Percentiles rank a stretch among this genome's conserved stretches.
Conservation (phyloP, 2,797 vertebrate genomes). For the Macroramphosus scolopax region DNA sequence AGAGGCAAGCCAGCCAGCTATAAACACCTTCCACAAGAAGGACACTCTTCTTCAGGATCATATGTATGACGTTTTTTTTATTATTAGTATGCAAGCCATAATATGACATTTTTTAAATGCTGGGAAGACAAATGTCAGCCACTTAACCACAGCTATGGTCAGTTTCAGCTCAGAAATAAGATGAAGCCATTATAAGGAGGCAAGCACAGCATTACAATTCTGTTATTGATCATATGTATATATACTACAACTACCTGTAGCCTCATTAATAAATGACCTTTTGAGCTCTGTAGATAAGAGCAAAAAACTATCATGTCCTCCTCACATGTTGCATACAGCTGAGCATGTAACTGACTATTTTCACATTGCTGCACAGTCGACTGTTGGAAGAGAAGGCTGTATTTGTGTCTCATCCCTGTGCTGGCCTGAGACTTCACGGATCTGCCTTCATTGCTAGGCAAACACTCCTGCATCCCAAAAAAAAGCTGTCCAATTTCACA, state of each 20-base stretch:
- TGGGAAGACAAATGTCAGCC: background rate
- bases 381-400: too few relatives aligned
- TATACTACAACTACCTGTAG: too few relatives aligned
- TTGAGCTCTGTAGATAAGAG: too few relatives aligned
- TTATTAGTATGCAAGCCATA: constrained; percentile 8
- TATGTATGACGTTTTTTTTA: constrained; percentile 29
- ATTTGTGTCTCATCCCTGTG: constrained; percentile 24
- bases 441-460: constrained; percentile 25
- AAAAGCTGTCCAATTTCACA: constrained; percentile 13
- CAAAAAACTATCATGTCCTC: too few relatives aligned
- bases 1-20: constrained; percentile 7
- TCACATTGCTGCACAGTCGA: too few relatives aligned
- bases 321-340: too few relatives aligned
- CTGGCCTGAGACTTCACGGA: constrained; percentile 11
- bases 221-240: too few relatives aligned
- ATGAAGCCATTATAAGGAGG: too few relatives aligned
- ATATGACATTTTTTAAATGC: constrained; percentile 26
- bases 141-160: constrained; percentile 3
- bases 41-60: constrained; percentile 5
- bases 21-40: constrained; percentile 22
- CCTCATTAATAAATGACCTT: too few relatives aligned
- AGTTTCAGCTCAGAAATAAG: too few relatives aligned
- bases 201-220: too few relatives aligned
- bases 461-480: constrained; percentile 16
- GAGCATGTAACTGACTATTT: too few relatives aligned